A percentile compares a stretch with the other conserved stretches of the same genome.
Conservation (phyloP, 1,140 invertebrate species). For the Leptopilina boulardi region DNA sequence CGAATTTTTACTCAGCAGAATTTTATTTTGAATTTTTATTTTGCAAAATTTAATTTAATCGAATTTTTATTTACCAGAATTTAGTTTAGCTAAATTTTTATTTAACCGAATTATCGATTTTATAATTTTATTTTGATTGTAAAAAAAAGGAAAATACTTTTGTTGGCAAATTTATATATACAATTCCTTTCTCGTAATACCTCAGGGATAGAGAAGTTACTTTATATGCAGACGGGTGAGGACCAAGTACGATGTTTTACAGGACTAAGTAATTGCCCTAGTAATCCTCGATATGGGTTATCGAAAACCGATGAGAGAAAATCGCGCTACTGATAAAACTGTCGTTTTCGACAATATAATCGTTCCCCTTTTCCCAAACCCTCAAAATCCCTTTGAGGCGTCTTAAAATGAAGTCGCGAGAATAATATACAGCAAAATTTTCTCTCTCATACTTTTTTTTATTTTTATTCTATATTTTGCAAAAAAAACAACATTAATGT, state of each 20-base stretch:
- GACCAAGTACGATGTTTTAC: slow-evolving; percentile 52
- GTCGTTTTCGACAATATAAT: slow-evolving; percentile 52
- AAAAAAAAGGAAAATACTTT: too few species aligned
- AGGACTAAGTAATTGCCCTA: slow-evolving; percentile 66
- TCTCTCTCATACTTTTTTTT: too few species aligned
- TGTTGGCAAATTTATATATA: too few species aligned
- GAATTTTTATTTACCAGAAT: too few species aligned
- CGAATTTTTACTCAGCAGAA: too few species aligned
- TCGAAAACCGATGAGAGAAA: slow-evolving; percentile 56
- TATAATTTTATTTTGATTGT: too few species aligned
- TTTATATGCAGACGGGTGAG: slow-evolving; percentile 64
- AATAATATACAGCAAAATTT: not conserved
- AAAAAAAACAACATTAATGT: too few species aligned
- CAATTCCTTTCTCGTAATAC: slow-evolving; percentile 29
- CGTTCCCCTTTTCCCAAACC: slow-evolving; percentile 41
- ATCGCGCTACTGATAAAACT: slow-evolving; percentile 41
- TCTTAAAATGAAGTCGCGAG: not conserved
- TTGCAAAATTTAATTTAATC: too few species aligned
- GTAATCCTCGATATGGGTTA: slow-evolving; percentile 68
- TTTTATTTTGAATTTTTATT: too few species aligned
- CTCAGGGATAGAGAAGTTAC: slow-evolving; percentile 43
- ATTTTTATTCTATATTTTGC: too few species aligned
- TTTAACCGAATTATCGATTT: too few species aligned
- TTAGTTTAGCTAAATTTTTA: too few species aligned
- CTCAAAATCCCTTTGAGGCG: slow-evolving; percentile 33